phyloP scores from a whole-genome alignment of 2,797 vertebrate genomes.

The Anguilla megastoma region DNA sequence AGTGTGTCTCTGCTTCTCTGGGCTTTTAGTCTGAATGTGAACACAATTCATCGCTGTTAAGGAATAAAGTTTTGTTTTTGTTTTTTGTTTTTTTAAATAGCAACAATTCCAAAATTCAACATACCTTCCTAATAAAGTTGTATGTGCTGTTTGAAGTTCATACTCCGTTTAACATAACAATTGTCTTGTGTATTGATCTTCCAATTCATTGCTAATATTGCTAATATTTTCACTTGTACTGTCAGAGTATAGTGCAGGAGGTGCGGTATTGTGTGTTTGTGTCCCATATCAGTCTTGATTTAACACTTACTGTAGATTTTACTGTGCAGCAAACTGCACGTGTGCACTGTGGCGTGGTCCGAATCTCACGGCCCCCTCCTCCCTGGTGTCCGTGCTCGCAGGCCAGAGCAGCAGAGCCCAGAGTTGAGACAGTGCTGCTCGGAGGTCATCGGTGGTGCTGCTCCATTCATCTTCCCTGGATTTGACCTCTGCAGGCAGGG shows the following conservation, averaged over 20 bases:
- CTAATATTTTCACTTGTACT: neutral
- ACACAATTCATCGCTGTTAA: no score
- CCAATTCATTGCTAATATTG: neutral
- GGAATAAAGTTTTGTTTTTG: no score
- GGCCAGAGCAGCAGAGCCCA: neutral
- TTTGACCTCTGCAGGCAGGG: slow-evolving; percentile 17
- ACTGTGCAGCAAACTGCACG: neutral
- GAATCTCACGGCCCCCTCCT: neutral
- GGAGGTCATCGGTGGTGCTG: neutral
- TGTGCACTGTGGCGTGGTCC: neutral
- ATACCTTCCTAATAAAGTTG: neutral
- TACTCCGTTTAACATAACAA: neutral
- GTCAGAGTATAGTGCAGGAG: neutral
- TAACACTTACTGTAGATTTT: neutral
- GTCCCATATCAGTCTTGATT: neutral
- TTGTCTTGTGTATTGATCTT: neutral
- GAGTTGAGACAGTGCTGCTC: neutral
- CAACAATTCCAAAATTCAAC: neutral
- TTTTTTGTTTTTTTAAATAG: neutral
- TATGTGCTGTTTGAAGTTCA: neutral
- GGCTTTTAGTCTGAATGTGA: neutral
- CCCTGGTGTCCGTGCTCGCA: neutral
- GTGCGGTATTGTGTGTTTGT: neutral
- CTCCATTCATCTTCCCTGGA: slow-evolving; percentile 8
- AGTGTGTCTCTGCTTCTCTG: no score